Base-by-base conservation (phyloP, 2,797 vertebrate genomes). In the Chloroceryle amazona region DNA sequence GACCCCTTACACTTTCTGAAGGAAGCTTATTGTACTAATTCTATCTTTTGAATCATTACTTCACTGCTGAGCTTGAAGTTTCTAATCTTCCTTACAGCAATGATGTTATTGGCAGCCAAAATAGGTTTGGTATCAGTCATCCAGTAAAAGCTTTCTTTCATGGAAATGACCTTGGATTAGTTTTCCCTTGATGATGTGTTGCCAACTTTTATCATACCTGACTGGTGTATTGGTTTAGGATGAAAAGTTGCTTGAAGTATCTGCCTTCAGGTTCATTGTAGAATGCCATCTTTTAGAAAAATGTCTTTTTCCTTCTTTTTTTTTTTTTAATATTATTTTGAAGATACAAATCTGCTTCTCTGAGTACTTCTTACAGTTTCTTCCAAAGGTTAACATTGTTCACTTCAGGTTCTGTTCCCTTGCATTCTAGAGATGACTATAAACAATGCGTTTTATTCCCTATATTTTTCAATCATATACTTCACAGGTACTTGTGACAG, bases 61-160 rank as follows among this genome's bases (percentile, higher is more conserved):
- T 79, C 72, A 74, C 55, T 84, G 81, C 57, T 71, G 80, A 93
- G 39, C 49, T 84, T 33, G 28, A 89, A 18, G 25, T 49, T 90
- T 79, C 54, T 49, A 49, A 87, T 44, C 35, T 90, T 90, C 57
- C 39, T 46, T 81, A 33, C 63, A 87, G 23, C 74, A 79, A 3
- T 0, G 14, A 93, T 92, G 72, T 17, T 93, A 80, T 46, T 79
- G 2, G 73, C 63, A 73, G 81, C 39, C 66, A 84, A 35, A 86
- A 62, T 41, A 52, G 41, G 19, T 28, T 84, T 9, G 26, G 47
- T 57, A 39, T 44, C 76, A 3, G 54, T 25, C 76, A n/a, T 71
- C 49, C 28, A 41, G 14, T 95, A 67, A 95, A 96, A 76, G 90
- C 60, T 90, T 60, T 25, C 93, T 95, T 96, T 96, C 90, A 90